Evolutionary conservation across 2,113 vertebrate species (phyloP), one percentile per base, ranked within the genome.

Genomic region (Tringa solitaria): DNA sequence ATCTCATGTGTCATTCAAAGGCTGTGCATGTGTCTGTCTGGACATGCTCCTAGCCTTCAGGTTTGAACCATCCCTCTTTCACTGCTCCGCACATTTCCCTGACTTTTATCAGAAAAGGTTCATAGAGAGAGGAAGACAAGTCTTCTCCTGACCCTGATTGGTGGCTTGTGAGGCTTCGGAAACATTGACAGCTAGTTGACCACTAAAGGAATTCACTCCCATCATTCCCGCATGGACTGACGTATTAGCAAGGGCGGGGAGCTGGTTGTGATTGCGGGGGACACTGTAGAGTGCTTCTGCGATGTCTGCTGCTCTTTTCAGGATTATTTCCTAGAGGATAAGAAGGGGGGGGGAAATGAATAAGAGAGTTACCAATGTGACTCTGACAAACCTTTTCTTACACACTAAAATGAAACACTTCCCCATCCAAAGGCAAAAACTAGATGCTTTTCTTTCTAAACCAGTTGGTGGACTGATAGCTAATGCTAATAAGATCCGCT

Each of bases 231-330:
- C 97, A 30, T 99, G 99, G 92, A 99, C 98, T 0, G 99, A 99
- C 63, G 98, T 98, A 97, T 99, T 99, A 77, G 98, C 97, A 53
- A 99, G 98, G 51, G 99, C 97, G 0, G 99, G 98, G 46, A 99
- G 99, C 97, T 99, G 99, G 98, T 98, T 99, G 98, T 99, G 99
- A 97, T 99, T 99, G 92, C 99, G 98, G 11, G 99, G 99, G 46
- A 99, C 99, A 22, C 98, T 99, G 98, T 99, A 99, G n/a, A 99
- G 98, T 10, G 99, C 99, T 97, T 99, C 99, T 3, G 99, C 99
- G 1, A 99, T 99, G 97, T 99, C 99, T 3, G 99, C 99, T 3
- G 99, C 99, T 95, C 99, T 98, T 97, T 99, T 99, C 95, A 99
- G 98, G 95, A 99, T 99, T 93, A 99, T 99, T 97, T 99, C 99